Percentiles rank a stretch among this genome's conserved stretches.
phyloP scores from a whole-genome alignment of 1,140 invertebrate species.

The Orius laevigatus region DNA sequence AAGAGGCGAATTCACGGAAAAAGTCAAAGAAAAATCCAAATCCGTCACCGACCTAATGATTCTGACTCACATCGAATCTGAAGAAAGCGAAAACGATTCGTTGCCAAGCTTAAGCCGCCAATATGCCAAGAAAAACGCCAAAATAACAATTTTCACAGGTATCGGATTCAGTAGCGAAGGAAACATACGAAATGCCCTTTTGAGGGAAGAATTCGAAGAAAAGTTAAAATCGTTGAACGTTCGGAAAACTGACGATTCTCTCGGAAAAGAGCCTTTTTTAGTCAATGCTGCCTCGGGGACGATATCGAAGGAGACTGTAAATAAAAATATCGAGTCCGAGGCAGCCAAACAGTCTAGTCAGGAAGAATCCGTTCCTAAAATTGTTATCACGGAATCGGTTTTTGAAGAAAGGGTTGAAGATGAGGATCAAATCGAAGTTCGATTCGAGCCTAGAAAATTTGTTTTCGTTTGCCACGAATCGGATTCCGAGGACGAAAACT shows the following conservation, averaged over 20 bases:
- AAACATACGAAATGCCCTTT: conserved; percentile 31
- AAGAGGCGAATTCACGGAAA: conserved; percentile 44
- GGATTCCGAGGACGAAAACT: not conserved
- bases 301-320: conserved; percentile 1
- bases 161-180: conserved; percentile 35
- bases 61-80: conserved; percentile 51
- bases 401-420: conserved; percentile 11
- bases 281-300: conserved; percentile 26
- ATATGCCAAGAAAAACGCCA: conserved; percentile 15
- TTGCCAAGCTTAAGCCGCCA: conserved; percentile 19
- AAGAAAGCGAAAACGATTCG: conserved; percentile 34
- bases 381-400: conserved; percentile 18
- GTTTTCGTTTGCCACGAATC: conserved; percentile 13
- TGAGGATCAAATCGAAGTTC: conserved; percentile 7
- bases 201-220: conserved; percentile 37
- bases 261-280: conserved; percentile 24
- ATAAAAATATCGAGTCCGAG: conserved; percentile 2
- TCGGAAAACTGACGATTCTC: conserved; percentile 16
- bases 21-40: conserved; percentile 51
- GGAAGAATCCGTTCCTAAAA: conserved; percentile 16
- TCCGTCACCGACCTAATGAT: conserved; percentile 57
- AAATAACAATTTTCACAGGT: conserved; percentile 16
- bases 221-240: conserved; percentile 33
- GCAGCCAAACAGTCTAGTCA: conserved; percentile 7
- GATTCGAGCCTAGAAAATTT: conserved; percentile 14